Evolutionary conservation across 2,797 vertebrate genomes (phyloP).

Genomic region (Alosa sapidissima): DNA sequence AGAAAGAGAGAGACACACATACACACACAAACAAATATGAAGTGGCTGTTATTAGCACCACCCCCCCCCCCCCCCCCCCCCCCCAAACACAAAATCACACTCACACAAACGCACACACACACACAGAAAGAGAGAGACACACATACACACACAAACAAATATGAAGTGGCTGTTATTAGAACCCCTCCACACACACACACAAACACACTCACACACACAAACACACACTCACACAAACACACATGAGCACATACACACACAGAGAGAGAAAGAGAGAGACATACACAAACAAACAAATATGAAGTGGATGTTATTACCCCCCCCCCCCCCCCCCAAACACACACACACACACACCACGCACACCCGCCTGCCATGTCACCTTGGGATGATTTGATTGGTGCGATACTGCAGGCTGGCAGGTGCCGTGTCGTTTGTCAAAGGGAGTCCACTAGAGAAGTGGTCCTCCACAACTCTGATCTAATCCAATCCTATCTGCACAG

Average conservation of each 20-base stretch:
- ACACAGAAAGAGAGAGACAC: neutral
- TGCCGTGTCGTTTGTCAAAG: conserved; percentile 40
- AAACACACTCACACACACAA: too few species aligned
- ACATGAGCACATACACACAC: neutral
- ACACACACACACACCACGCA: neutral
- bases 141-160: neutral
- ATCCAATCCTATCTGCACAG: too few species aligned
- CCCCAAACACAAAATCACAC: neutral
- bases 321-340: neutral
- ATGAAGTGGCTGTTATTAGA: too few species aligned
- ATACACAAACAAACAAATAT: neutral
- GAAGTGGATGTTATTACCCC: too few species aligned
- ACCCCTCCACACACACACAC: neutral
- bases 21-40: too few species aligned
- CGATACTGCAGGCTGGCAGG: conserved; percentile 27
- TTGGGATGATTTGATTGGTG: conserved; percentile 43
- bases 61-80: neutral
- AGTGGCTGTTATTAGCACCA: neutral
- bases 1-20: too few species aligned
- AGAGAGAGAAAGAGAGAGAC: neutral
- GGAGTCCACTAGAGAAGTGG: conserved; percentile 23
- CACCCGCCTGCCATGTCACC: conserved; percentile 29
- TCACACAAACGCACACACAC: neutral
- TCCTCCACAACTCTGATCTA: conserved; percentile 7
- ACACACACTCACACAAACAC: neutral